Base-by-base conservation (phyloP, 2,888 invertebrate species). In the Quadriops clusia region DNA sequence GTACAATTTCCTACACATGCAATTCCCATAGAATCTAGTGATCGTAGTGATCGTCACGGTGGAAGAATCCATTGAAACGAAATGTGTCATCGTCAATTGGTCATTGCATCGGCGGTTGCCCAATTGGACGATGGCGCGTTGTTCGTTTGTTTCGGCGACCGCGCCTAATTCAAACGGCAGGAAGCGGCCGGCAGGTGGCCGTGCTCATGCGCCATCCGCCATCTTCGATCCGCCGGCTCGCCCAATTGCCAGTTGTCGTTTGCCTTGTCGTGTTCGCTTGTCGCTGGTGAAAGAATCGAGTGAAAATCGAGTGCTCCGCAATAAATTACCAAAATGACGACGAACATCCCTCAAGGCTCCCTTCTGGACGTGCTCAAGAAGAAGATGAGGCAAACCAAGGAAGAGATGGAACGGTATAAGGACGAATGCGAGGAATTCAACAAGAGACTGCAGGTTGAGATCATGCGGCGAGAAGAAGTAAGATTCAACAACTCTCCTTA, bases 361-460 rank as follows among this genome's bases (percentile, higher is more conserved):
- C 80, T 95, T 53, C 72, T 97, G 64, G 93, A 94, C 68, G 90
- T 93, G 58, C 77, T 97, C 58, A 97, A 97, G 77, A 93, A 94
- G 77, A 98, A 97, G 79, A 97, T 97, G 95, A 78, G 91, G 52
- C 90, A 91, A 68, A 89, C 94, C 54, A 93, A 94, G 70, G 93
- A 94, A 65, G 97, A 97, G 73, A 87, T 94, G 81, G 97, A 97
- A 65, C 83, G 87, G 67, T 90, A 89, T 70, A 93, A 89, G 71
- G 95, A 97, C 67, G 90, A 91, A 64, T 87, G 89, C 64, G 94
- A 94, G 66, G 90, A 91, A 66, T 86, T 81, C 64, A 86, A 89
- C 67, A 85, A 90, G 73, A 82, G 89, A 64, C 74, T 91, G 62
- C 90, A 91, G 71, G 77, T 85, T 62, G 94, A 94, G 77, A 77